phyloP scores from a whole-genome alignment of 1,140 invertebrate species.

The Drosophila lini region DNA sequence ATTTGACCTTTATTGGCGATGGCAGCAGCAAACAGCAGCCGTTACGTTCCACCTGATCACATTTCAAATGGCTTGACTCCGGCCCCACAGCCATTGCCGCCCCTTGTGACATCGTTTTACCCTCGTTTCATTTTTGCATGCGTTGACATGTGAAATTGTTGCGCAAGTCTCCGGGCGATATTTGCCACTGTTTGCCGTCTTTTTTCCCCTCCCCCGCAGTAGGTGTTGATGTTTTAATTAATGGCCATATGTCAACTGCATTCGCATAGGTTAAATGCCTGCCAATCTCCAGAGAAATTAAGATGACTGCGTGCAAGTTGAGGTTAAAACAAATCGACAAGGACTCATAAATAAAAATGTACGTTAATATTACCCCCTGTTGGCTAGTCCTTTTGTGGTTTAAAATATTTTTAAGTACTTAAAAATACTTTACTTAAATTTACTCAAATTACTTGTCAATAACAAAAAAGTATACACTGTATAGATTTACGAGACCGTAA shows the following conservation, averaged over 20 bases:
- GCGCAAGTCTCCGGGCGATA: constrained; percentile 67
- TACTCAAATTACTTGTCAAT: too few species aligned
- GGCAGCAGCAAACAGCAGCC: constrained; percentile 39
- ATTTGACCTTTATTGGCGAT: constrained; percentile 72
- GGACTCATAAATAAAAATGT: not conserved
- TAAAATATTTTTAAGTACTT: not conserved
- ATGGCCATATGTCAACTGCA: constrained; percentile 67
- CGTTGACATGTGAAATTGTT: constrained; percentile 77
- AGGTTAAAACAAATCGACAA: not conserved
- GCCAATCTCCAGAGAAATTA: constrained; percentile 47
- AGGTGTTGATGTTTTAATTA: constrained; percentile 70
- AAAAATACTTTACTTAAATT: not conserved
- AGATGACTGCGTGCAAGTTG: constrained; percentile 12
- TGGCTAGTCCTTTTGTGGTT: not conserved
- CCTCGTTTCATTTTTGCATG: constrained; percentile 58
- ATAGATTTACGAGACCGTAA: not conserved
- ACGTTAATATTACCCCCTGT: not conserved
- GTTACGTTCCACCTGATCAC: constrained; percentile 70
- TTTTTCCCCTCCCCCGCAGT: constrained; percentile 8
- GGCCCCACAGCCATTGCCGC: constrained; percentile 3
- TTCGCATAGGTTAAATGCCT: constrained; percentile 63
- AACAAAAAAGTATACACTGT: not conserved
- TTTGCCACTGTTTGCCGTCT: constrained; percentile 48
- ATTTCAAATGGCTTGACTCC: constrained; percentile 49
- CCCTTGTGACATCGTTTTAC: constrained; percentile 5